These are phyloP conservation scores for Acronicta alni DNA, from an alignment of 2,888 invertebrate species.

Conservation along the genomic window DNA sequence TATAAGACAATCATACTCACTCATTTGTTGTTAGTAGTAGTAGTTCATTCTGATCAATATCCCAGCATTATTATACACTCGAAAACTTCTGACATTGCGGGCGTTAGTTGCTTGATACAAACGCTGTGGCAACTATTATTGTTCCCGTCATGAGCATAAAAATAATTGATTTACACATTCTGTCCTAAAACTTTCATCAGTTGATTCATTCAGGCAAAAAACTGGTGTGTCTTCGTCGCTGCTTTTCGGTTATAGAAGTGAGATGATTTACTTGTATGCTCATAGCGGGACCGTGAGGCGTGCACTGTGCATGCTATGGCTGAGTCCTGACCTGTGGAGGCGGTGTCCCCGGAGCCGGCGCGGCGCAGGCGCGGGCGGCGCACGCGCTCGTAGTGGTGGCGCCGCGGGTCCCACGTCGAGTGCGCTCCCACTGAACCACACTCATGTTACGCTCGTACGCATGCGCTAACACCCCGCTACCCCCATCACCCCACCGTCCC, in stretches of 20 bases:
- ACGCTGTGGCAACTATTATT: background rate
- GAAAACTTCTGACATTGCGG: slow-evolving; percentile 9
- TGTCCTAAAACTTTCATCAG: background rate
- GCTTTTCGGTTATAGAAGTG: background rate
- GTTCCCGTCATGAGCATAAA: slow-evolving; percentile 3
- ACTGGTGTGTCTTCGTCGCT: background rate
- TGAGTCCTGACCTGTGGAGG: slow-evolving; percentile 90
- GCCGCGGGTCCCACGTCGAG: slow-evolving; percentile 96
- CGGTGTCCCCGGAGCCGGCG: slow-evolving; percentile 91
- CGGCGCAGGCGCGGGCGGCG: slow-evolving; percentile 91
- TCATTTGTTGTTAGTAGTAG: slow-evolving; percentile 55
- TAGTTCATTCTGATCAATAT: slow-evolving; percentile 46
- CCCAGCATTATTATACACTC: slow-evolving; percentile 34
- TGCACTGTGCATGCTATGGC: slow-evolving; percentile 20
- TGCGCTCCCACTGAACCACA: slow-evolving; percentile 87
- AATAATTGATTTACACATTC: background rate
- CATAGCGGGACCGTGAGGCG: background rate
- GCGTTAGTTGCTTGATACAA: background rate
- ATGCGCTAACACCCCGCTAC: slow-evolving; percentile 86
- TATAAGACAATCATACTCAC: slow-evolving; percentile 48
- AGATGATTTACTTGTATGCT: slow-evolving; percentile 21
- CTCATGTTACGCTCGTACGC: slow-evolving; percentile 90
- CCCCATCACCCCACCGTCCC: slow-evolving; percentile 43
- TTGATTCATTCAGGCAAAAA: background rate
- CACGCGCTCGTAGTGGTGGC: slow-evolving; percentile 97